Conservation (phyloP, 1,140 invertebrate species). For the Drosophila bocqueti region DNA sequence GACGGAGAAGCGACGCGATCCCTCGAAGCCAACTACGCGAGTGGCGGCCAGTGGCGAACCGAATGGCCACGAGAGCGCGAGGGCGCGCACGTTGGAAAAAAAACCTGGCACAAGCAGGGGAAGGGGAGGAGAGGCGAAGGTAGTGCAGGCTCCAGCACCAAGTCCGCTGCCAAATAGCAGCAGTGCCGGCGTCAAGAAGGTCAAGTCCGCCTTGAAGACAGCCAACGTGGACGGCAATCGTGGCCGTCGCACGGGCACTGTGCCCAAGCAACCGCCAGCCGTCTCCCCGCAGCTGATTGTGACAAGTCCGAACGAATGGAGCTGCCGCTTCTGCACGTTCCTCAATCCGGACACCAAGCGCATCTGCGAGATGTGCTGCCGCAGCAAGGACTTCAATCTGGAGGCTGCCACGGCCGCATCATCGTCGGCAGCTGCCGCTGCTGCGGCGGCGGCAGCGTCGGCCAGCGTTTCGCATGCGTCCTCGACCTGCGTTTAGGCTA, state of each 20-base stretch:
- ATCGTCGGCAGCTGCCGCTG: constrained; percentile 50
- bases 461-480: constrained; percentile 67
- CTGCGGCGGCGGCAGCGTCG: constrained; percentile 30
- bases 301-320: constrained; percentile 86
- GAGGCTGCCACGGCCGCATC: constrained; percentile 60
- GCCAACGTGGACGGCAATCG: constrained; percentile 60
- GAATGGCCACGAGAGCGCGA: constrained; percentile 48
- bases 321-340: constrained; percentile 89
- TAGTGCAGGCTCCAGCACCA: constrained; percentile 51
- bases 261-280: constrained; percentile 63
- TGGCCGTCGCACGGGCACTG: constrained; percentile 48
- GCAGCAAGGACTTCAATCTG: constrained; percentile 84
- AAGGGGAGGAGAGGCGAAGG: constrained; percentile 10
- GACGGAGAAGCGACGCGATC: constrained; percentile 61
- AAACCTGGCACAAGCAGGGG: constrained; percentile 29
- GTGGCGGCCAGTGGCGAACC: background rate
- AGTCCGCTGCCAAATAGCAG: constrained; percentile 49
- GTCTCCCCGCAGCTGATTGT: constrained; percentile 72
- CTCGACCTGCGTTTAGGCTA: constrained; percentile 78
- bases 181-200: constrained; percentile 62
- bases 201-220: constrained; percentile 72
- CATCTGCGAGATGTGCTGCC: constrained; percentile 91
- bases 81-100: constrained; percentile 62
- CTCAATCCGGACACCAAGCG: constrained; percentile 87
- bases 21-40: constrained; percentile 20